Evolutionary conservation across 1,140 invertebrate species (phyloP).

Genomic region (Gonatopus flavifemur): DNA sequence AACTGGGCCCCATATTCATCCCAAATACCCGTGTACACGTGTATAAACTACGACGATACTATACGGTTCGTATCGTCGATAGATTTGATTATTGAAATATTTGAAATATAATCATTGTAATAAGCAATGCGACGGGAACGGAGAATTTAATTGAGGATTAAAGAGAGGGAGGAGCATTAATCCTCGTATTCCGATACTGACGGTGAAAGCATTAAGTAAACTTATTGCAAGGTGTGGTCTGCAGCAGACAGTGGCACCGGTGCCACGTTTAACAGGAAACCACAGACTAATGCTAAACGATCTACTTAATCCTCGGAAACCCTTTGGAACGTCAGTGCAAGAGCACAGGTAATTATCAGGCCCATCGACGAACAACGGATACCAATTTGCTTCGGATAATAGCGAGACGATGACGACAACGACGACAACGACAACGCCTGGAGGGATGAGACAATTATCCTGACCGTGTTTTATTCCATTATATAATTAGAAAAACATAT

Average conservation of each 20-base stretch:
- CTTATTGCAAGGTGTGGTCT: slow-evolving; percentile 30
- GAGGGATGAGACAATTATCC: no score
- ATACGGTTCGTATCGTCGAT: no score
- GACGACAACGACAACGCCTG: no score
- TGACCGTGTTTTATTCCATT: no score
- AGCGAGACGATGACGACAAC: no score
- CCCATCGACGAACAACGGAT: slow-evolving; percentile 40
- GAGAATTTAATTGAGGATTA: no score
- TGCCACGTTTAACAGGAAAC: slow-evolving; percentile 29
- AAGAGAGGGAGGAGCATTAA: slow-evolving; percentile 8
- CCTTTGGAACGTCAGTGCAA: slow-evolving; percentile 32
- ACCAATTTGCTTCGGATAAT: slow-evolving; percentile 40
- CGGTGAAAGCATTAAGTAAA: slow-evolving; percentile 31
- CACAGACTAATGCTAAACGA: slow-evolving; percentile 36
- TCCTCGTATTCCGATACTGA: slow-evolving; percentile 26
- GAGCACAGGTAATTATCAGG: slow-evolving; percentile 35
- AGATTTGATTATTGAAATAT: no score
- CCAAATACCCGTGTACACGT: no score
- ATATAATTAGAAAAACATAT: no score
- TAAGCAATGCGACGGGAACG: no score
- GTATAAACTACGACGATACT: no score
- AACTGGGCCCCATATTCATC: not conserved
- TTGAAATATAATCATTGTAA: no score
- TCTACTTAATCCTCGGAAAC: slow-evolving; percentile 35
- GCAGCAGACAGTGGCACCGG: slow-evolving; percentile 29